phyloP scores from a whole-genome alignment of 2,113 vertebrate genomes.

The Herpetotheres cachinnans region DNA sequence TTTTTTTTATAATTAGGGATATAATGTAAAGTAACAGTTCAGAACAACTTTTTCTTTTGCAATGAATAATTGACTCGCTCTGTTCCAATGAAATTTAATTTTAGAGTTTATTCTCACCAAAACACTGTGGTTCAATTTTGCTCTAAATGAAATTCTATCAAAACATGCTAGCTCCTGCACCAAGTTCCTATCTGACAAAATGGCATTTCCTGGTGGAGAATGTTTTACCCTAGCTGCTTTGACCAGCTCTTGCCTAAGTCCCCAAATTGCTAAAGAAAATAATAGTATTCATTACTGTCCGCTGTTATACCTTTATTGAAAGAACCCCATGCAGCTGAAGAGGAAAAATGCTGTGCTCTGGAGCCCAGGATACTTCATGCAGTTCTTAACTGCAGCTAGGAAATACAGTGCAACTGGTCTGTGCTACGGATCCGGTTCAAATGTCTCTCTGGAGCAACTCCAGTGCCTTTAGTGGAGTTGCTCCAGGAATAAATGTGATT shows the following conservation, averaged over 20 bases:
- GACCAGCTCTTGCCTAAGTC: neutral
- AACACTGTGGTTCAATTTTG: neutral
- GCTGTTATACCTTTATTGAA: neutral
- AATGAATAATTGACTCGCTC: neutral
- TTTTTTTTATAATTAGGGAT: conserved; percentile 45
- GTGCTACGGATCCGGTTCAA: neutral
- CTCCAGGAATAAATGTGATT: neutral
- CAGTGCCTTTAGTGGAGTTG: neutral
- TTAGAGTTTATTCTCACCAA: conserved; percentile 18
- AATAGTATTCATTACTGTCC: neutral
- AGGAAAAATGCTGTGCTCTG: neutral
- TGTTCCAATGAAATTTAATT: conserved; percentile 27
- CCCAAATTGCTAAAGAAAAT: neutral
- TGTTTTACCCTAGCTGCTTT: neutral
- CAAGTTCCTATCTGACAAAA: neutral
- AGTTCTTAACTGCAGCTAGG: neutral
- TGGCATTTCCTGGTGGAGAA: neutral
- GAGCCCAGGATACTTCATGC: neutral
- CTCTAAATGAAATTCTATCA: neutral
- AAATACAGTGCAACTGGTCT: neutral
- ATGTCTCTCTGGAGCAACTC: neutral
- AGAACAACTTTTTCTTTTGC: conserved; percentile 34
- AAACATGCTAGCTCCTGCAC: neutral
- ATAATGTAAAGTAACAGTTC: conserved; percentile 28
- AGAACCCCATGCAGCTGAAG: neutral